phyloP scores from a whole-genome alignment of 1,140 invertebrate species.

The Euura lappo region DNA sequence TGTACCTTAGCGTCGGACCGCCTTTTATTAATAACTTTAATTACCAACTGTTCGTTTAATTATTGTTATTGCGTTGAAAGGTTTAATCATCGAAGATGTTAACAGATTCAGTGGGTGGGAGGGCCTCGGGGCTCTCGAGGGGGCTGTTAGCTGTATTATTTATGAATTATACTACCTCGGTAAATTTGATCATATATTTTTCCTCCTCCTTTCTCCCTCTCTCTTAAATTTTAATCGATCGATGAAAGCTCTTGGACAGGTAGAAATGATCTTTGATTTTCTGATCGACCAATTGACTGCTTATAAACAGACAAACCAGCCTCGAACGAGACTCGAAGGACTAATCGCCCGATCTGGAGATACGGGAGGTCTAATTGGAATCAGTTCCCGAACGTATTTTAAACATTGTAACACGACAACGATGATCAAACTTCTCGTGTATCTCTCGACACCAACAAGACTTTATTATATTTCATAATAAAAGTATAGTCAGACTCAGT shows the following conservation, averaged over 20 bases:
- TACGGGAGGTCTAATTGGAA: neutral
- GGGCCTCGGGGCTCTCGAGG: neutral
- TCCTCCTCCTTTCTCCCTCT: too few relatives aligned
- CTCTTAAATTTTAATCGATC: too few relatives aligned
- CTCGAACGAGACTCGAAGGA: neutral
- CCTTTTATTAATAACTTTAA: slow-evolving; percentile 5
- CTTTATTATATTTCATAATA: too few relatives aligned
- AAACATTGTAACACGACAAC: too few relatives aligned
- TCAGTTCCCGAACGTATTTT: neutral
- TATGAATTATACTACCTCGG: slow-evolving; percentile 1
- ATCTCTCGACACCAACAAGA: too few relatives aligned
- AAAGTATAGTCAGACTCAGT: neutral
- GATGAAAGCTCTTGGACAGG: too few relatives aligned
- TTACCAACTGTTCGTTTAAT: slow-evolving; percentile 7
- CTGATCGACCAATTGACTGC: neutral
- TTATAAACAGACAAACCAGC: too few relatives aligned
- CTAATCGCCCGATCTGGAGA: neutral
- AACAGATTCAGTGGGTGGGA: slow-evolving; percentile 11
- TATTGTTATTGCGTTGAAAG: slow-evolving; percentile 1
- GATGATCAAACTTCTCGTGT: too few relatives aligned
- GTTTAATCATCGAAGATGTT: slow-evolving; percentile 15
- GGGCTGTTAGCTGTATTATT: neutral
- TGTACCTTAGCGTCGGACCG: too few relatives aligned
- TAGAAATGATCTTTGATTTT: neutral
- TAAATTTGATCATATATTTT: neutral